phyloP scores from a whole-genome alignment of 2,113 vertebrate species.

The Bubo bubo region DNA sequence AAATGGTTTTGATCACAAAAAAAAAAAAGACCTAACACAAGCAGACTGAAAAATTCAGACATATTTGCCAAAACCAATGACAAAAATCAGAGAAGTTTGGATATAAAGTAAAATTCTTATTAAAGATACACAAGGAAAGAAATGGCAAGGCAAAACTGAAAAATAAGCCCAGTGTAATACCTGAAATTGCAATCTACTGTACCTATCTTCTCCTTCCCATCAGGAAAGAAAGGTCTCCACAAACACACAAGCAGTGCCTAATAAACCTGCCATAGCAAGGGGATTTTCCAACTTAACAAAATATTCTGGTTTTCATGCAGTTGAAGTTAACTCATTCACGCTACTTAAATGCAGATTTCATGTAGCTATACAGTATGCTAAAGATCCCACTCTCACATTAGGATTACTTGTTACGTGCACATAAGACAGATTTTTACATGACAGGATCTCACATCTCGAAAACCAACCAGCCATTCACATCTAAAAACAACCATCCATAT shows the following conservation, averaged over 20 bases:
- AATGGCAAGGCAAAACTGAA: background rate
- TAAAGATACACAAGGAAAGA: background rate
- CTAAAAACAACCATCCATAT: background rate
- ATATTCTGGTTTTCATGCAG: background rate
- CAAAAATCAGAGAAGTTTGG: background rate
- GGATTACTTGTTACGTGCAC: background rate
- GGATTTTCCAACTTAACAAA: background rate
- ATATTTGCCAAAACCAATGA: background rate
- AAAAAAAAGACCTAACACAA: background rate
- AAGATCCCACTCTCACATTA: background rate
- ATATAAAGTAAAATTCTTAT: background rate
- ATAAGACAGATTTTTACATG: background rate
- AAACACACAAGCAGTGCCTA: background rate
- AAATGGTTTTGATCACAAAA: background rate
- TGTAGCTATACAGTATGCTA: background rate
- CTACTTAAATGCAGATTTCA: background rate
- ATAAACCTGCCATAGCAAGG: background rate
- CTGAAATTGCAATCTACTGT: background rate
- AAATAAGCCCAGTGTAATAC: background rate
- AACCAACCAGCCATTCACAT: background rate
- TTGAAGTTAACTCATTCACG: background rate
- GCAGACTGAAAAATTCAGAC: background rate
- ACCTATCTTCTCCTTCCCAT: background rate
- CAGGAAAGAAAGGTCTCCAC: background rate
- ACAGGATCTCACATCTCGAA: background rate